Evolutionary conservation across 2,797 vertebrate genomes (phyloP), one percentile per base, ranked within the genome.

Genomic region (Distichodus sexfasciatus): DNA sequence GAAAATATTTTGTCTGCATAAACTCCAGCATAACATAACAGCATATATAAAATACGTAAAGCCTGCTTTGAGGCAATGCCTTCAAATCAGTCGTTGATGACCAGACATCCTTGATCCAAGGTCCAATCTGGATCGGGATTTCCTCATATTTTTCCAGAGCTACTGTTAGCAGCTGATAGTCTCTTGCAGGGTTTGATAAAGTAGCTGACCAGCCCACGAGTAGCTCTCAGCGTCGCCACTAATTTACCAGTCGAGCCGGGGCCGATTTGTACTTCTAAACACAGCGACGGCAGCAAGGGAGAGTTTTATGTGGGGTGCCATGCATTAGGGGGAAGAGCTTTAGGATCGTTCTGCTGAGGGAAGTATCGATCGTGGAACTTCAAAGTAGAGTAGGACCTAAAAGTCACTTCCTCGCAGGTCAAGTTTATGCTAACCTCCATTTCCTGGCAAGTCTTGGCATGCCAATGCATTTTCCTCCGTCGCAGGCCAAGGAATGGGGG

Each of bases 311-410:
- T 60, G 72, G 75, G 66, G 47, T 26, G 64, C 58, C 48, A 55
- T 68, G 71, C 43, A 29, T 55, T 67, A 69, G 69, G 36, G 69
- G 36, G 48, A 50, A 40, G 70, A 74, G 44, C 76, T 63, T 50
- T 43, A 65, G 43, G 62, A 43, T 74, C 55, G 62, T 44, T 41
- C 64, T 33, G 51, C 59, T 65, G 64, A 46, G 50, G n/a, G 55
- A 71, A 62, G 28, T 76, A 77, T 69, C 36, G 71, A 74, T 53
- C 54, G 57, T 72, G 46, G 54, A 48, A 60, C 48, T 72, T 63
- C 55, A 72, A 74, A 76, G 71, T 57, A 15, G 53, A 35, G 21
- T 77, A 46, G 46, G 33, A 28, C 47, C 51, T 48, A 44, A 69
- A 69, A 74, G 66, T 63, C 65, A 72, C 57, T 74, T 77, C 21